These are phyloP conservation scores for Cranoglanis bouderius DNA, from an alignment of 2,113 vertebrate species.

Conservation along the genomic window DNA sequence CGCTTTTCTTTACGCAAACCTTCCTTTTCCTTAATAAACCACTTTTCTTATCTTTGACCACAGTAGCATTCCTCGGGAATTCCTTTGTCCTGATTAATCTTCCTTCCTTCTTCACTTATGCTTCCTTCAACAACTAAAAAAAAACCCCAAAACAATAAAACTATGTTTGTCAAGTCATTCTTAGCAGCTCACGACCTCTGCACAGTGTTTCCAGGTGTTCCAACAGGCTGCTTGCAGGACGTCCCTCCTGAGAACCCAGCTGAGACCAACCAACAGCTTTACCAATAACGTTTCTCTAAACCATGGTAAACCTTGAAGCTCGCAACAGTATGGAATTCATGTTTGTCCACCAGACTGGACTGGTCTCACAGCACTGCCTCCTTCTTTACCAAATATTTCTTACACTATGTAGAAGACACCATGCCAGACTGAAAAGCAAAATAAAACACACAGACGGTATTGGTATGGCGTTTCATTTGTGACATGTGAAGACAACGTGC, in stretches of 20 bases:
- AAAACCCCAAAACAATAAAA: not conserved
- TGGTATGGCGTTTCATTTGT: too few species aligned
- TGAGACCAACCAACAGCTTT: not conserved
- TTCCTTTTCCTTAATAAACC: not conserved
- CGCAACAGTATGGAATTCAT: too few species aligned
- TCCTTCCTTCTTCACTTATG: slow-evolving; percentile 12
- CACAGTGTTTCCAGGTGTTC: not conserved
- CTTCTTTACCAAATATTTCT: not conserved
- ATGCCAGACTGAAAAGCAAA: not conserved
- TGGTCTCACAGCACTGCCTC: not conserved
- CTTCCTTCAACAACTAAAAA: slow-evolving; percentile 8
- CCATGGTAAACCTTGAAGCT: not conserved
- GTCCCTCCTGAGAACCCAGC: not conserved
- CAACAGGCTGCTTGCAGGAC: not conserved
- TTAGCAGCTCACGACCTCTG: not conserved
- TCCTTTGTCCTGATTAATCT: not conserved
- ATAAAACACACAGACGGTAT: not conserved
- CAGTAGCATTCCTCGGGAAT: slow-evolving; percentile 6
- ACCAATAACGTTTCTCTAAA: not conserved
- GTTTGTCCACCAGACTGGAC: not conserved
- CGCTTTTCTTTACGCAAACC: not conserved
- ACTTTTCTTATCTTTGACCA: slow-evolving; percentile 9
- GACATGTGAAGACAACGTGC: too few species aligned
- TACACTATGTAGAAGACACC: not conserved
- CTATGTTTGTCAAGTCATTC: not conserved